Evolutionary conservation across 1,140 invertebrate species (phyloP).

Genomic region (Wasmannia auropunctata): DNA sequence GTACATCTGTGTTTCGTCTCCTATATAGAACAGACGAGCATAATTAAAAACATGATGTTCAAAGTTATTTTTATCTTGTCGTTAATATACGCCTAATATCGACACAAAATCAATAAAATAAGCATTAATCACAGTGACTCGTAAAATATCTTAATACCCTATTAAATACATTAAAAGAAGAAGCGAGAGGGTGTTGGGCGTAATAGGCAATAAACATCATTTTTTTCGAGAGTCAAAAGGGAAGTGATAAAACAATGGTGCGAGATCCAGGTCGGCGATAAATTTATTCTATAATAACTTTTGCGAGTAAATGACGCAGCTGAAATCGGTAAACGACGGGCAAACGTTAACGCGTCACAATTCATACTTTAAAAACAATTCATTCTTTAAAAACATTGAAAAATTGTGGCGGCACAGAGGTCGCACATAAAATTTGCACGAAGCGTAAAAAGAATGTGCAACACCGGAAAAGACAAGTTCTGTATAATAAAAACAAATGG

Average conservation of each 20-base stretch:
- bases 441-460: background rate
- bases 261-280: conserved; percentile 37
- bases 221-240: background rate
- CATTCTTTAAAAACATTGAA: conserved; percentile 31
- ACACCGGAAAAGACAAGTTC: background rate
- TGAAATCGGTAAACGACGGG: conserved; percentile 25
- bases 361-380: background rate
- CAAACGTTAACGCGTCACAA: conserved; percentile 9
- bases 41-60: background rate
- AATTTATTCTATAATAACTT: conserved; percentile 34
- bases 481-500: conserved; percentile 43
- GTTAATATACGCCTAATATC: background rate
- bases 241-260: conserved; percentile 5
- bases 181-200: background rate
- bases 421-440: conserved; percentile 12
- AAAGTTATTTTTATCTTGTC: background rate
- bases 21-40: background rate
- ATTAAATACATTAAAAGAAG: conserved; percentile 12
- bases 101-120: conserved; percentile 1
- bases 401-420: background rate
- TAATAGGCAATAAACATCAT: conserved; percentile 28
- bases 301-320: conserved; percentile 13
- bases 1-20: background rate
- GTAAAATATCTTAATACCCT: conserved; percentile 6
- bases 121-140: background rate